Evolutionary conservation across 1,140 invertebrate species (phyloP).

Genomic region (Tetranychus urticae): DNA sequence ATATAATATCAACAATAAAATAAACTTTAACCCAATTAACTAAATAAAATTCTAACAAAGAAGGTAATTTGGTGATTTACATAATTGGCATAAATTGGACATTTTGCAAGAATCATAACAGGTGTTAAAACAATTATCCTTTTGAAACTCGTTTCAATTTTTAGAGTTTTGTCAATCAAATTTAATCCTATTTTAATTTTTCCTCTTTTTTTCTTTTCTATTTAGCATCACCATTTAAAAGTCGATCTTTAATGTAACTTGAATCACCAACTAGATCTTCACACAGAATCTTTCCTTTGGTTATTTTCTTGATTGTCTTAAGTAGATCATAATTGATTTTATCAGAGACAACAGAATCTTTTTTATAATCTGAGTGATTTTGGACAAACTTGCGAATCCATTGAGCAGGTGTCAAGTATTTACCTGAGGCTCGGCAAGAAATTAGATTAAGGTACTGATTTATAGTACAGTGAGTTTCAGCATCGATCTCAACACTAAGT

Average conservation of each 20-base stretch:
- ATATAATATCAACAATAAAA: no score
- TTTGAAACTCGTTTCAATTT: no score
- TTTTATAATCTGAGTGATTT: slow-evolving; percentile 60
- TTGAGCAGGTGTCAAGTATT: slow-evolving; percentile 56
- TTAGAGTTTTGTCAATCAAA: no score
- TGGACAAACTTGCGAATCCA: slow-evolving; percentile 81
- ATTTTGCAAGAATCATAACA: no score
- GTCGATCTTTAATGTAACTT: neutral
- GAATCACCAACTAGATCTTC: slow-evolving; percentile 22
- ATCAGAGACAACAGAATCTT: slow-evolving; percentile 71
- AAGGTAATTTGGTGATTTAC: no score
- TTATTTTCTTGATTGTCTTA: slow-evolving; percentile 43
- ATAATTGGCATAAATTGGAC: no score
- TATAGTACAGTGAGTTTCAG: slow-evolving; percentile 86
- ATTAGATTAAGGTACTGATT: slow-evolving; percentile 90
- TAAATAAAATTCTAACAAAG: no score
- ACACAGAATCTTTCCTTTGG: slow-evolving; percentile 40
- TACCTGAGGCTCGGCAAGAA: slow-evolving; percentile 59
- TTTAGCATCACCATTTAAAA: neutral
- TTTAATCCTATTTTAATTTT: no score
- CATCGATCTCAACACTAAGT: slow-evolving; percentile 76
- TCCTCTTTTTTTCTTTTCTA: no score
- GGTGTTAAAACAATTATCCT: no score
- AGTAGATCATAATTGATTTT: slow-evolving; percentile 81
- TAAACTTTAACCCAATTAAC: no score